These are phyloP conservation scores for Morinoia aosen DNA, from an alignment of 2,888 invertebrate species.

Conservation along the genomic window DNA sequence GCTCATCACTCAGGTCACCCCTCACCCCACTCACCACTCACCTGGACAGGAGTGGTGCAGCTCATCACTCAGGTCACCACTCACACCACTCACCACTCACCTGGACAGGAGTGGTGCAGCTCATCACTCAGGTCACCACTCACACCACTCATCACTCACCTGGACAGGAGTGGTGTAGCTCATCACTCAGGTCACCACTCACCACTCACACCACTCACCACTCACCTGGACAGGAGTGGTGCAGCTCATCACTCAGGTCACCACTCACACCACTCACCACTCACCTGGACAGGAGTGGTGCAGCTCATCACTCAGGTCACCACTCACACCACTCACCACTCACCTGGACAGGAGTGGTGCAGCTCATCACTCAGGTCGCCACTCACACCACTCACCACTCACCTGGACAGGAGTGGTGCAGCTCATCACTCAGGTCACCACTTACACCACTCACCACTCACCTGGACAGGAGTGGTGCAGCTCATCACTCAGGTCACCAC, in stretches of 20 bases:
- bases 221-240: neutral
- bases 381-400: neutral
- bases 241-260: neutral
- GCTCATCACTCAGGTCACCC: constrained; percentile 21
- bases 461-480: constrained; percentile 10
- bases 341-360: constrained; percentile 16
- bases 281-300: too few relatives aligned
- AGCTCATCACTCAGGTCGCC: constrained; percentile 14
- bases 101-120: neutral
- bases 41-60: neutral
- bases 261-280: too few relatives aligned
- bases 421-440: too few relatives aligned
- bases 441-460: neutral
- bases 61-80: too few relatives aligned
- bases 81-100: neutral
- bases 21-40: neutral
- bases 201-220: neutral
- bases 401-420: neutral
- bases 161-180: neutral
- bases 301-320: neutral
- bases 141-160: neutral
- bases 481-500: constrained; percentile 7
- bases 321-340: neutral
- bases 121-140: constrained; percentile 20
- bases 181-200: neutral